Evolutionary conservation across 2,888 invertebrate species (phyloP).

Genomic region (Apeira syringaria): DNA sequence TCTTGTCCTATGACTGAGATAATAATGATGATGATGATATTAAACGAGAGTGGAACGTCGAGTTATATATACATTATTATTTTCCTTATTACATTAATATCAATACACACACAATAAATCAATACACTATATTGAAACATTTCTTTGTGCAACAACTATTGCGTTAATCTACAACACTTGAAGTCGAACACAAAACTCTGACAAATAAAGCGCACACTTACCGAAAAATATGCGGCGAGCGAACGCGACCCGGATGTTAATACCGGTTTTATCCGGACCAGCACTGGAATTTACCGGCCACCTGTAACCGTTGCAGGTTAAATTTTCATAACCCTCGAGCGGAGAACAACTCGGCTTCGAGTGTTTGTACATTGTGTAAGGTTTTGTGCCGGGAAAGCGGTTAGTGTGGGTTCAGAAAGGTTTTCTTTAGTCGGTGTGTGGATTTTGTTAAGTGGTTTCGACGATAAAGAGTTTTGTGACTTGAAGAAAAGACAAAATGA

Average conservation of each 20-base stretch:
- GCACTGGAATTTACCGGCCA: slow-evolving; percentile 65
- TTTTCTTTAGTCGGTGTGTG: slow-evolving; percentile 21
- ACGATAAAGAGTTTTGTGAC: slow-evolving; percentile 26
- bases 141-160: slow-evolving; percentile 1
- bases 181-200: slow-evolving; percentile 13
- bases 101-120: too few relatives aligned
- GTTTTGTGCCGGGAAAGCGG: slow-evolving; percentile 12
- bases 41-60: too few relatives aligned
- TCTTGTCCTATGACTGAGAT: too few relatives aligned
- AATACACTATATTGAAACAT: too few relatives aligned
- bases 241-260: slow-evolving; percentile 37
- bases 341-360: slow-evolving; percentile 42
- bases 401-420: slow-evolving; percentile 21
- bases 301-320: slow-evolving; percentile 62
- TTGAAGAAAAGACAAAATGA: slow-evolving; percentile 10
- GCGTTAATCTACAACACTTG: slow-evolving; percentile 10
- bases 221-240: slow-evolving; percentile 27
- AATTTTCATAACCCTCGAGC: slow-evolving; percentile 62
- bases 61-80: too few relatives aligned
- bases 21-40: too few relatives aligned
- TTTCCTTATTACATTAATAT: too few relatives aligned
- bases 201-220: slow-evolving; percentile 17
- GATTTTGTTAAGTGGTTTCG: slow-evolving; percentile 27
- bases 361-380: slow-evolving; percentile 59
- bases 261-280: slow-evolving; percentile 48